Evolutionary conservation across 1,140 invertebrate species (phyloP).

Genomic region (Pygmarrhopalites habei): DNA sequence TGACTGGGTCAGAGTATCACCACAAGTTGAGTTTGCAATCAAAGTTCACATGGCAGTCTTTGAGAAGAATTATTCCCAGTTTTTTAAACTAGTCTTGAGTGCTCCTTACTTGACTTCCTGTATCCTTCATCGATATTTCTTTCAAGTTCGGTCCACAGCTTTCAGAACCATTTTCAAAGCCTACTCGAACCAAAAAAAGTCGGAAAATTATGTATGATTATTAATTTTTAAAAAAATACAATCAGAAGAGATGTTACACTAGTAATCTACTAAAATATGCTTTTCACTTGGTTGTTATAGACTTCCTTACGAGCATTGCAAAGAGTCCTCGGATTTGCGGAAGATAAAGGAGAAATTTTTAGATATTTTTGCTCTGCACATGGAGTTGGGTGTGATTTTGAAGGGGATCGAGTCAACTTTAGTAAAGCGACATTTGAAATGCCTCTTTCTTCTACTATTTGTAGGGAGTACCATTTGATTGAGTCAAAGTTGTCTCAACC

Average conservation of each 20-base stretch:
- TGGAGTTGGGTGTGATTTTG: slow-evolving; percentile 44
- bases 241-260: no score
- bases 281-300: slow-evolving; percentile 12
- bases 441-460: slow-evolving; percentile 43
- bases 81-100: slow-evolving; percentile 75
- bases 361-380: slow-evolving; percentile 46
- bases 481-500: slow-evolving; percentile 45
- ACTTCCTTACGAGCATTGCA: slow-evolving; percentile 42
- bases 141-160: slow-evolving; percentile 68
- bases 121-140: slow-evolving; percentile 83
- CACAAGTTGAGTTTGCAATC: slow-evolving; percentile 70
- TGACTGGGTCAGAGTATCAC: slow-evolving; percentile 62
- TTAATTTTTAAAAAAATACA: slow-evolving; percentile 6
- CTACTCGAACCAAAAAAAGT: slow-evolving; percentile 40
- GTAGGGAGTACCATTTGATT: slow-evolving; percentile 45
- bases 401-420: slow-evolving; percentile 40
- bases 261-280: no score
- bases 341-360: slow-evolving; percentile 46
- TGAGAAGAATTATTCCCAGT: slow-evolving; percentile 82
- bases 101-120: slow-evolving; percentile 84
- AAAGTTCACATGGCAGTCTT: slow-evolving; percentile 72
- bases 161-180: slow-evolving; percentile 51
- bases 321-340: slow-evolving; percentile 45
- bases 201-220: slow-evolving; percentile 9
- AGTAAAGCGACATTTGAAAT: slow-evolving; percentile 43